Evolutionary conservation across 2,888 invertebrate genomes (phyloP).

Genomic region (Capitulum mitella): DNA sequence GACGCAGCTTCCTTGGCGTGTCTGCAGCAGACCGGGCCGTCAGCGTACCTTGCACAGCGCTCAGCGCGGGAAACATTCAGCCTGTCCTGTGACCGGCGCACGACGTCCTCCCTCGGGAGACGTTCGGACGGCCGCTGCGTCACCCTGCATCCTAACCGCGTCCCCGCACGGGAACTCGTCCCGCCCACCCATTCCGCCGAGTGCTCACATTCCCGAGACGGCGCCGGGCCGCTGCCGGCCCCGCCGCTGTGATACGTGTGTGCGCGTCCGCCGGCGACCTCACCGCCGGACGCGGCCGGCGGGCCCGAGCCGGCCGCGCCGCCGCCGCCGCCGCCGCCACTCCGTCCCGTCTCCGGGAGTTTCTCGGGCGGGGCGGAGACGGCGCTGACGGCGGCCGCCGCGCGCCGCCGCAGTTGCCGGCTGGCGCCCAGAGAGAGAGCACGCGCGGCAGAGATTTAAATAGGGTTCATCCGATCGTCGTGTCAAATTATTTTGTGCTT

Average conservation of each 20-base stretch:
- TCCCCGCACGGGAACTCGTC: too few species aligned
- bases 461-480: neutral
- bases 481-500: conserved; percentile 17
- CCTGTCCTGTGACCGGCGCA: too few species aligned
- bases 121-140: too few species aligned
- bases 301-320: neutral
- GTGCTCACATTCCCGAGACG: too few species aligned
- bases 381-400: neutral
- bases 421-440: neutral
- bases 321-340: neutral
- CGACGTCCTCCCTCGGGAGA: too few species aligned
- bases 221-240: neutral
- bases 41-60: too few species aligned
- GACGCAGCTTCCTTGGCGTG: too few species aligned
- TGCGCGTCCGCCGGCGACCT: too few species aligned
- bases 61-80: too few species aligned
- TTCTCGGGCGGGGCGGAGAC: neutral
- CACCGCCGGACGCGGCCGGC: too few species aligned
- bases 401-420: neutral
- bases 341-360: neutral
- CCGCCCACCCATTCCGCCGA: neutral
- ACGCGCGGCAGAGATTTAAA: neutral
- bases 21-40: too few species aligned
- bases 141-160: too few species aligned
- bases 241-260: neutral